Conservation (phyloP, 2,888 invertebrate genomes). For the Macrostomum cliftonense region DNA sequence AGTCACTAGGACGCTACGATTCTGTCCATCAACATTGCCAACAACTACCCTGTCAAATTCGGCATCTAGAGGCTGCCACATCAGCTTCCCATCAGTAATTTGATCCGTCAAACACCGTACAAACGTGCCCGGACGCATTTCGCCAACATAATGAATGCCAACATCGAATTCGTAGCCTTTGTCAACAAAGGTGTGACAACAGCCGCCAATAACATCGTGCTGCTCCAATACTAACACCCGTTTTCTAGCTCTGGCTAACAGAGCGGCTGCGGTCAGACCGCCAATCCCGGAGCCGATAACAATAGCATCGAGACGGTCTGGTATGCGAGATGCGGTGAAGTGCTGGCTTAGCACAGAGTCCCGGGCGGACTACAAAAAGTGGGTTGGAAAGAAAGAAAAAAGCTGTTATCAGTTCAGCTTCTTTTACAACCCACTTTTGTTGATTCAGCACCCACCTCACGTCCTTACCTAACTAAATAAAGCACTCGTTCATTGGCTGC, state of each 20-base stretch:
- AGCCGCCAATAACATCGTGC: constrained; percentile 37
- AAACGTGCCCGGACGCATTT: constrained; percentile 23
- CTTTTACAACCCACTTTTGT: too few species aligned
- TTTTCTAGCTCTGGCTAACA: constrained; percentile 31
- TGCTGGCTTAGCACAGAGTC: too few species aligned
- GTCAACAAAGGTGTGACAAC: constrained; percentile 37
- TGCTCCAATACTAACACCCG: constrained; percentile 37
- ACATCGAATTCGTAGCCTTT: constrained; percentile 39
- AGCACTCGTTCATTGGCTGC: too few species aligned
- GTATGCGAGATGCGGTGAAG: too few species aligned
- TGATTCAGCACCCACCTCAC: too few species aligned
- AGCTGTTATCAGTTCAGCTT: too few species aligned
- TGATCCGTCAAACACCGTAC: constrained; percentile 26
- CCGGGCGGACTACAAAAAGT: too few species aligned
- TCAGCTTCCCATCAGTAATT: constrained; percentile 30
- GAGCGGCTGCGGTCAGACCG: constrained; percentile 27
- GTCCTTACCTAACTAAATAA: too few species aligned
- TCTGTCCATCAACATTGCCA: not conserved
- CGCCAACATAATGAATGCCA: constrained; percentile 38
- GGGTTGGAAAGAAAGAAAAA: too few species aligned
- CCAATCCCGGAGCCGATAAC: constrained; percentile 38
- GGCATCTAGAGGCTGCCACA: constrained; percentile 28
- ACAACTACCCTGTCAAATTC: constrained; percentile 25
- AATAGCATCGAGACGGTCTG: constrained; percentile 24
- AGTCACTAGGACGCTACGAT: not conserved